phyloP scores from a whole-genome alignment of 92 coral and sea anemone genomes.

The Bergia sp. region DNA sequence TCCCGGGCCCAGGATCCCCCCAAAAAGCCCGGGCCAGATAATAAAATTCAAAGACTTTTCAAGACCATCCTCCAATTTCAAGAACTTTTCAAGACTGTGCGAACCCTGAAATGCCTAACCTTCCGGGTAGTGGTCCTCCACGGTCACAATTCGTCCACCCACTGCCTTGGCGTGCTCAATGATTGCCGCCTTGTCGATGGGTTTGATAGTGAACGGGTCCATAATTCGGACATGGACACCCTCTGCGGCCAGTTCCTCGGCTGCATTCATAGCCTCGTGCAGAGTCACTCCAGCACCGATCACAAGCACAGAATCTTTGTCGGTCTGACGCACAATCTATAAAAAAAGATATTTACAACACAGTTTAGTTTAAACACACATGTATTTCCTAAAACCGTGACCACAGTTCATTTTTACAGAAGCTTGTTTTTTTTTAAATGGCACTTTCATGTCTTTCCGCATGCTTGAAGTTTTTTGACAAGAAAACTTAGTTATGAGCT shows the following conservation, averaged over 20 bases:
- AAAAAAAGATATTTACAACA: neutral
- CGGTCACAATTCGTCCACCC: conserved; percentile 84
- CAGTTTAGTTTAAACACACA: too few species aligned
- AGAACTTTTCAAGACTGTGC: too few species aligned
- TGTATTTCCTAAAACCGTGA: too few species aligned
- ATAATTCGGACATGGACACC: conserved; percentile 70
- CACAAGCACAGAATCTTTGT: conserved; percentile 66
- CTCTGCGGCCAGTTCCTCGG: conserved; percentile 73
- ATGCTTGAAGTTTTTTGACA: too few species aligned
- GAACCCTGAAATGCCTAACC: conserved; percentile 50
- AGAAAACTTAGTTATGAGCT: too few species aligned
- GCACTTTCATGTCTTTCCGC: too few species aligned
- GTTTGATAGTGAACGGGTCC: conserved; percentile 95
- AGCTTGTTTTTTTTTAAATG: neutral
- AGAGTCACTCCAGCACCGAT: conserved; percentile 94
- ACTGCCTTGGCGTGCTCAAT: conserved; percentile 79
- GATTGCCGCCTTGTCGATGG: conserved; percentile 78
- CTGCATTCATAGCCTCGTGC: conserved; percentile 85
- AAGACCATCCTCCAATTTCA: too few species aligned
- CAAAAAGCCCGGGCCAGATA: too few species aligned
- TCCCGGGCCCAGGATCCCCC: too few species aligned
- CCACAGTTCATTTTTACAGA: too few species aligned
- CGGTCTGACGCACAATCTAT: conserved; percentile 80
- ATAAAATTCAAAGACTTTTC: too few species aligned
- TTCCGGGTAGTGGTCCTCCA: conserved; percentile 95